These are phyloP conservation scores for Lineus longissimus DNA, from an alignment of 1,140 invertebrate species.

Conservation along the genomic window DNA sequence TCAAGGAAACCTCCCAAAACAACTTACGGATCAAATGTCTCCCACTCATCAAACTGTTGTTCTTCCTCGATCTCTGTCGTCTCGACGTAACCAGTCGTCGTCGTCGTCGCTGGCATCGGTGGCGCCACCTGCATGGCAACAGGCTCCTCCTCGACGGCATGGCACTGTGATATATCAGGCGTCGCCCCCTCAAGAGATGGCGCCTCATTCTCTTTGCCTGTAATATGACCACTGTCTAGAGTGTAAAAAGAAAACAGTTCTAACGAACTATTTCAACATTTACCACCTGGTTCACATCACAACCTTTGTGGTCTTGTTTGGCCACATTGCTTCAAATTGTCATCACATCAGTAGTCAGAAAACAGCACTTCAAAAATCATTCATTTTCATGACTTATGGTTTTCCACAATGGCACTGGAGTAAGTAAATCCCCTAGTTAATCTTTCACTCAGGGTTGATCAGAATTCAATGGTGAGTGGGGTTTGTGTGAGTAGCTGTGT, in stretches of 20 bases:
- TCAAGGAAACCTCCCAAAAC: too few relatives aligned
- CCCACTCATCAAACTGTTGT: constrained; percentile 65
- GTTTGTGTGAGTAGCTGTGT: too few relatives aligned
- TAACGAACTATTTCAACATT: too few relatives aligned
- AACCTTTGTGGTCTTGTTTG: too few relatives aligned
- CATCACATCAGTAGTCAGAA: not conserved
- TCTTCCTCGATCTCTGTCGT: constrained; percentile 40
- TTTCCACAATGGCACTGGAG: too few relatives aligned
- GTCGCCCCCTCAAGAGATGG: not conserved
- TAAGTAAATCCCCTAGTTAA: too few relatives aligned
- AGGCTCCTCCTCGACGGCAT: not conserved
- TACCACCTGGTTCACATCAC: too few relatives aligned
- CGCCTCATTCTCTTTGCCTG: constrained; percentile 4
- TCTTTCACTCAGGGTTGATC: too few relatives aligned
- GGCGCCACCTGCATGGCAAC: not conserved
- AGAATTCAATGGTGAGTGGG: too few relatives aligned
- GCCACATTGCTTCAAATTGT: too few relatives aligned
- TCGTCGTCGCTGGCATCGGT: not conserved
- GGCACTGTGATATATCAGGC: not conserved
- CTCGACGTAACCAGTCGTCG: constrained; percentile 33
- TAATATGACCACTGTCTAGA: too few relatives aligned
- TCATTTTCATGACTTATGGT: not conserved
- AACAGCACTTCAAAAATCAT: not conserved
- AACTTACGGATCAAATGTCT: constrained; percentile 74
- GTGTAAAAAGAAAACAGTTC: too few relatives aligned